These are phyloP conservation scores for Odiellus spinosus DNA, from an alignment of 2,888 invertebrate genomes.

Conservation along the genomic window DNA sequence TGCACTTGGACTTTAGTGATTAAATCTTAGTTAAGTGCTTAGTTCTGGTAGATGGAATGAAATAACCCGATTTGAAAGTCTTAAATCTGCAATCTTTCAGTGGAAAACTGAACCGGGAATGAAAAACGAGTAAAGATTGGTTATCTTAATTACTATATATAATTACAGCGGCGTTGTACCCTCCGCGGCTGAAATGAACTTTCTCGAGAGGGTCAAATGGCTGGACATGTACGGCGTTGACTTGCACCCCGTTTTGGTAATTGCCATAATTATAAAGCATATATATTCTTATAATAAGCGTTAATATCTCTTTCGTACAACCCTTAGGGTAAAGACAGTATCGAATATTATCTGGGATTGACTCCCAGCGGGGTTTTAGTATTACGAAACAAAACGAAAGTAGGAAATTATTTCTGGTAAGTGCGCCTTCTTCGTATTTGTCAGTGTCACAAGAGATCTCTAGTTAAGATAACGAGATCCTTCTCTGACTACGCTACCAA, in stretches of 20 bases:
- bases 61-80: no score
- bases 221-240: slow-evolving; percentile 97
- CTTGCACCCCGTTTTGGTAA: slow-evolving; percentile 85
- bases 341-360: slow-evolving; percentile 86
- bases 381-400: slow-evolving; percentile 83
- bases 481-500: no score
- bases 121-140: no score
- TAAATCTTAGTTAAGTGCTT: no score
- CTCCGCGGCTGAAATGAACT: slow-evolving; percentile 80
- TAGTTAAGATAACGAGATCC: no score
- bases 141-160: neutral
- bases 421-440: slow-evolving; percentile 19
- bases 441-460: no score
- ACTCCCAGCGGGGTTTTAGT: slow-evolving; percentile 92
- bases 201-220: slow-evolving; percentile 95
- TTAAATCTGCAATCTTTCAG: no score
- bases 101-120: no score
- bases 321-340: slow-evolving; percentile 76
- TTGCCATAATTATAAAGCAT: neutral
- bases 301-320: no score
- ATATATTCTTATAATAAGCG: no score
- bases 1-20: no score
- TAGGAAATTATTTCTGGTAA: slow-evolving; percentile 91
- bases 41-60: no score
- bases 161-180: slow-evolving; percentile 62